These are phyloP conservation scores for Trichechus manatus DNA, from an alignment of 2,113 vertebrate species.

Conservation along the genomic window DNA sequence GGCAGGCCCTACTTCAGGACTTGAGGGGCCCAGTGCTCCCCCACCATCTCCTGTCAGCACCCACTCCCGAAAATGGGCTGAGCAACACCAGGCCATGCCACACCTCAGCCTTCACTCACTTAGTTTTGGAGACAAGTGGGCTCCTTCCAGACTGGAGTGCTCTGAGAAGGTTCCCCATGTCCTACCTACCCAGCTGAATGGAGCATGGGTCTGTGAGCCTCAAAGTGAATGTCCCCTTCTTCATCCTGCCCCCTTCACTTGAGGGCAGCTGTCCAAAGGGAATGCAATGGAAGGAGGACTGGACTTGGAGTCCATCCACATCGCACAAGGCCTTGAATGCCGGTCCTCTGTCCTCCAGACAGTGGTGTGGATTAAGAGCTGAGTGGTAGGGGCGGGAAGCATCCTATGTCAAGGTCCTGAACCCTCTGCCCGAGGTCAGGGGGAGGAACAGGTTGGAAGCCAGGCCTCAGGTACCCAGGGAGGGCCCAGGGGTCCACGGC, in stretches of 20 bases:
- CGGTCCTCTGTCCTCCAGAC: not conserved
- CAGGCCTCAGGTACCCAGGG: not conserved
- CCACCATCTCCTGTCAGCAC: too few species aligned
- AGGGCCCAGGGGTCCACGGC: not conserved
- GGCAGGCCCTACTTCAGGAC: not conserved
- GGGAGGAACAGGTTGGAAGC: not conserved
- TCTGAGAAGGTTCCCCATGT: not conserved
- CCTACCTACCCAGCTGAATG: not conserved
- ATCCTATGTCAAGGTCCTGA: not conserved
- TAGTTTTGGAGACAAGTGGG: not conserved
- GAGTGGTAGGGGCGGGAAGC: not conserved
- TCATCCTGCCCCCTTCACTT: too few species aligned
- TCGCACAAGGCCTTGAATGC: not conserved
- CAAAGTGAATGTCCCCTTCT: not conserved
- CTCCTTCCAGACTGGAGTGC: not conserved
- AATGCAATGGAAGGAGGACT: not conserved
- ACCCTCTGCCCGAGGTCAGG: not conserved
- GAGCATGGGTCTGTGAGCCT: not conserved
- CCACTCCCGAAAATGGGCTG: not conserved
- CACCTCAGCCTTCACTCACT: not conserved
- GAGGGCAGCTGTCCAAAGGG: not conserved
- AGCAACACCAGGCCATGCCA: too few species aligned
- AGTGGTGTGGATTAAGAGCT: not conserved
- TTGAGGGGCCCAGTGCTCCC: not conserved
- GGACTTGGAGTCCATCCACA: fast-evolving